A percentile compares a stretch with the other conserved stretches of the same genome.
Conservation (phyloP, 2,888 invertebrate genomes). For the Imbricaverruca yamaguchii region DNA sequence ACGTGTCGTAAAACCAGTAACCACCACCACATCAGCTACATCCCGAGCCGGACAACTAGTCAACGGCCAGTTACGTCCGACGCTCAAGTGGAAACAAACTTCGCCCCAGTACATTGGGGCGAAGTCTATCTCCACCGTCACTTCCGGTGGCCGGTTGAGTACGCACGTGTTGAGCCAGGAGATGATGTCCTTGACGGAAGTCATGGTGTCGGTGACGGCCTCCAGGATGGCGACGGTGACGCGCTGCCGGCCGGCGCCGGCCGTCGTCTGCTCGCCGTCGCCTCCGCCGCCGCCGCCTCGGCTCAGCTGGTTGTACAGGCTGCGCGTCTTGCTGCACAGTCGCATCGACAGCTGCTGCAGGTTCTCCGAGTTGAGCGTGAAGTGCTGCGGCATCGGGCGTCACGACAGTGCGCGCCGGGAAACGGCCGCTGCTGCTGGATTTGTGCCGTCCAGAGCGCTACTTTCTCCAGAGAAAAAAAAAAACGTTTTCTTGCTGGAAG, state of each 20-base stretch:
- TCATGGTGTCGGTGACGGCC: constrained; percentile 75
- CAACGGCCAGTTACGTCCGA: too few species aligned
- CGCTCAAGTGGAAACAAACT: too few species aligned
- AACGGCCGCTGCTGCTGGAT: background rate
- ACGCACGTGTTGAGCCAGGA: constrained; percentile 79
- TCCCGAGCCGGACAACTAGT: too few species aligned
- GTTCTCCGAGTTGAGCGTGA: constrained; percentile 83
- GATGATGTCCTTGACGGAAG: constrained; percentile 75
- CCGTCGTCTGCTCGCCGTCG: background rate
- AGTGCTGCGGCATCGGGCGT: constrained; percentile 58
- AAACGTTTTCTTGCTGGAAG: background rate
- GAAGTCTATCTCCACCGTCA: too few species aligned
- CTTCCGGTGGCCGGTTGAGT: too few species aligned
- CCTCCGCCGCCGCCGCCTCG: too few species aligned
- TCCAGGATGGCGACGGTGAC: constrained; percentile 71
- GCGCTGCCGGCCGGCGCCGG: constrained; percentile 25
- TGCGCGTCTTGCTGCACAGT: constrained; percentile 72
- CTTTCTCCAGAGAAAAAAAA: background rate
- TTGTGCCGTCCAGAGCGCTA: background rate
- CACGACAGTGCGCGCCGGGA: background rate
- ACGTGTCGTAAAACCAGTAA: too few species aligned
- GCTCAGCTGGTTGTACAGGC: constrained; percentile 56
- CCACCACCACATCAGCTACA: too few species aligned
- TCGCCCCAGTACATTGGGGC: too few species aligned
- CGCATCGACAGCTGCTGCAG: constrained; percentile 79